A percentile compares a stretch with the other conserved stretches of the same genome.
Evolutionary conservation across 2,888 invertebrate species (phyloP).

Genomic region (Eupithecia pulchellata): DNA sequence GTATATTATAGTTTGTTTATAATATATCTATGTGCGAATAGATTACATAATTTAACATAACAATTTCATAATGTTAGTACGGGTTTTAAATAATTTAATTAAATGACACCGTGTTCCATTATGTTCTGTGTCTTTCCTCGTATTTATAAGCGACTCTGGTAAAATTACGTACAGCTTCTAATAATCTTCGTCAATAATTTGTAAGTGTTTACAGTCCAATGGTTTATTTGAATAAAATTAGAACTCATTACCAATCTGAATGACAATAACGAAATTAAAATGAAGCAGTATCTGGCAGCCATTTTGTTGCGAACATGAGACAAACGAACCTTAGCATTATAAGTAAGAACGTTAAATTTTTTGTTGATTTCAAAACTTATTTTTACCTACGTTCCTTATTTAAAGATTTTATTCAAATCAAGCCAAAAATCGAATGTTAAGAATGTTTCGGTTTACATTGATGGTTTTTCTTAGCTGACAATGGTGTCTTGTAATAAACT

Average conservation of each 20-base stretch:
- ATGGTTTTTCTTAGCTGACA: not conserved
- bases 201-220: not conserved
- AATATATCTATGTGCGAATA: too few species aligned
- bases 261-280: not conserved
- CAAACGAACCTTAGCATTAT: not conserved
- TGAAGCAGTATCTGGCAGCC: not conserved
- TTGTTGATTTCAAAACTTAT: conserved; percentile 2
- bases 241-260: not conserved
- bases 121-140: not conserved
- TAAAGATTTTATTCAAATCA: not conserved
- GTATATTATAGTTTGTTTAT: too few species aligned
- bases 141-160: not conserved
- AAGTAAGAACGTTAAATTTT: not conserved
- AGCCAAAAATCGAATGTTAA: not conserved
- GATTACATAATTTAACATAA: too few species aligned
- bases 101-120: not conserved
- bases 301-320: conserved; percentile 1
- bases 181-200: not conserved
- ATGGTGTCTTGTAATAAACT: not conserved
- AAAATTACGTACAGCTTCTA: not conserved
- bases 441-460: not conserved
- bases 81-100: not conserved
- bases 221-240: not conserved
- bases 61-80: not conserved
- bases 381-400: not conserved